Conservation (phyloP, 2,113 vertebrate species). For the Nothocercus nigrocapillus region DNA sequence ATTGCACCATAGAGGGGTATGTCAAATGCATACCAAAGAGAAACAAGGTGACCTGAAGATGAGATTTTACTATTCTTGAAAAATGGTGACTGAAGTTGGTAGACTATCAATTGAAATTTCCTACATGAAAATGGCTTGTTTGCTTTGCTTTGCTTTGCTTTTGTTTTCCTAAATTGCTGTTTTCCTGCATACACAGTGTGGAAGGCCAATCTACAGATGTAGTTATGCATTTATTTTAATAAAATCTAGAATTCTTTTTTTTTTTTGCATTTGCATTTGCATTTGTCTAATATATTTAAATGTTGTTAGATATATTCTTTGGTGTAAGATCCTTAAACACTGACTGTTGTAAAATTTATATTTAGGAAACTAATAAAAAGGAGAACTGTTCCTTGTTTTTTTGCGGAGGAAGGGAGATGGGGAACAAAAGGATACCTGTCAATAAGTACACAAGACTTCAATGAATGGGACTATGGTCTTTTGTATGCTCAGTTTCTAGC, state of each 20-base stretch:
- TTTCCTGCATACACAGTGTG: neutral
- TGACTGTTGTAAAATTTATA: neutral
- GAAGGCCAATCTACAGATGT: neutral
- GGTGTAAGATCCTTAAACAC: neutral
- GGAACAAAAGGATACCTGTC: constrained; percentile 58
- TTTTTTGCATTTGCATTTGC: neutral
- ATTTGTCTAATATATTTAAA: neutral
- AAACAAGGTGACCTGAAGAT: neutral
- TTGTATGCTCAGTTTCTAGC: constrained; percentile 71
- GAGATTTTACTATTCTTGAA: neutral
- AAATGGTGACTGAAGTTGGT: neutral
- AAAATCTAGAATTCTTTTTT: neutral
- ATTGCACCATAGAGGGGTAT: neutral
- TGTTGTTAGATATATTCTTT: neutral
- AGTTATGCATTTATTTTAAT: neutral
- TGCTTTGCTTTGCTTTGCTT: neutral
- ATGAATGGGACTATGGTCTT: constrained; percentile 45
- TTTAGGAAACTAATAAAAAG: neutral
- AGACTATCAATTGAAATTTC: neutral
- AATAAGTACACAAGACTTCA: constrained; percentile 35
- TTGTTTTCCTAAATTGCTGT: neutral
- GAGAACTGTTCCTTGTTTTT: neutral
- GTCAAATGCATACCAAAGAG: neutral
- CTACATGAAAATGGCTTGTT: neutral
- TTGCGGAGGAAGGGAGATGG: neutral